phyloP scores from a whole-genome alignment of 2,797 vertebrate species.

The Tauraco hartlaubi region DNA sequence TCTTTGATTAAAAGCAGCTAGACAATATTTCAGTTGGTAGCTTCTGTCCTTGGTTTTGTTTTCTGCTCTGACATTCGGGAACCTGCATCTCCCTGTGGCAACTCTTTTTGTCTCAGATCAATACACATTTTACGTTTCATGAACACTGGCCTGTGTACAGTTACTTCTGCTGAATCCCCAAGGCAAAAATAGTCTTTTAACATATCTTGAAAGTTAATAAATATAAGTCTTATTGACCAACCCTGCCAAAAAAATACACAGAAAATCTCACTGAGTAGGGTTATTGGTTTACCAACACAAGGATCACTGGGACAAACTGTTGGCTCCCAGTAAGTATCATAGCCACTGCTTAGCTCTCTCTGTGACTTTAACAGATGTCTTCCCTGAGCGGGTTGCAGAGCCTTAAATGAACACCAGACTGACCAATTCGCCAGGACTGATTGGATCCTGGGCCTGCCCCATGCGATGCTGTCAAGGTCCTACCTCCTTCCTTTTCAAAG shows the following conservation, averaged over 20 bases:
- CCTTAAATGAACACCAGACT: background rate
- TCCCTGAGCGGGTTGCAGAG: background rate
- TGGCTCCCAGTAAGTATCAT: background rate
- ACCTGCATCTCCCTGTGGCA: background rate
- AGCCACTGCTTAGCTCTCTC: background rate
- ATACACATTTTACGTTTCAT: background rate
- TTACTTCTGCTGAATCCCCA: background rate
- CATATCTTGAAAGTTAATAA: background rate
- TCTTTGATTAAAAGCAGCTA: background rate
- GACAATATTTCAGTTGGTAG: background rate
- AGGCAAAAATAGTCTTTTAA: background rate
- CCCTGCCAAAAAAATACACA: background rate
- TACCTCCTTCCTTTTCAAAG: background rate
- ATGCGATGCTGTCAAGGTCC: background rate
- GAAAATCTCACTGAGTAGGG: background rate
- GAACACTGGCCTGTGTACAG: background rate
- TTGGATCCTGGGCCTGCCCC: background rate
- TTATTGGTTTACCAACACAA: background rate
- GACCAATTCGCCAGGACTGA: background rate
- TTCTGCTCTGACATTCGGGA: background rate
- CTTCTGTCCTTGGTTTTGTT: background rate
- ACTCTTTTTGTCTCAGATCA: background rate
- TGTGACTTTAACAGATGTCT: background rate
- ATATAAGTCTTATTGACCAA: background rate
- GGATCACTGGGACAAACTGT: background rate